Evolutionary conservation across 2,113 vertebrate species (phyloP), one percentile per base, ranked within the genome.

Genomic region (Mobula birostris): DNA sequence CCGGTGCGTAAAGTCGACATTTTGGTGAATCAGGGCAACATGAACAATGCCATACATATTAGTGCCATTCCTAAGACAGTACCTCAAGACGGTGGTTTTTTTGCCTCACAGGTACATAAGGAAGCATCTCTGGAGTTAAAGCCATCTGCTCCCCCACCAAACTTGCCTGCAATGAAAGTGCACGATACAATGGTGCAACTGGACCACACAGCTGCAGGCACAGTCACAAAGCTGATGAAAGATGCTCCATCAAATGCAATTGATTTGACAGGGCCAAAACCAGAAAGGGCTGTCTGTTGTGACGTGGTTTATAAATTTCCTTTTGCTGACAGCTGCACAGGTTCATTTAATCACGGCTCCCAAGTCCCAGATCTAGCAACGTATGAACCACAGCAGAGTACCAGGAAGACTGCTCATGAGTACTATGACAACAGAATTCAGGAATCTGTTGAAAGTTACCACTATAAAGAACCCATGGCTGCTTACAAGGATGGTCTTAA

Each of bases 291-390:
- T 94, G 97, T 98, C 88, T 99, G 99, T 96, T 99, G 99, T 76
- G 99, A 99, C 92, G 96, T 99, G 95, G 99, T 99, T 95, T 99
- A 99, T 96, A 99, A 98, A 96, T 97, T 99, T 94, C 99, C 99
- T 94, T 99, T 99, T 9, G 97, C 97, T 78, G 96, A 98, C 94
- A 98, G 98, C 95, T 99, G 99, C 96, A 96, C 98, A 0, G 98
- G 98, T 0, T 95, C 98, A 94, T 98, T 99, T 95, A 97, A 97
- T 94, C 97, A 98, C 40, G 96, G 97, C 83, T 97, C 97, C 70
- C 97, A 98, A 21, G 96, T 96, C 32, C 95, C 97, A 19, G 98
- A 98, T 95, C 98, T 97, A 96, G 97, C 95, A 66, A 79, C 92
- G 0, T 88, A 94, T 24, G 97, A 97, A 95, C 91, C 70, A 76